phyloP scores from a whole-genome alignment of 2,797 vertebrate species.

The Oceanodroma leucorhoa region DNA sequence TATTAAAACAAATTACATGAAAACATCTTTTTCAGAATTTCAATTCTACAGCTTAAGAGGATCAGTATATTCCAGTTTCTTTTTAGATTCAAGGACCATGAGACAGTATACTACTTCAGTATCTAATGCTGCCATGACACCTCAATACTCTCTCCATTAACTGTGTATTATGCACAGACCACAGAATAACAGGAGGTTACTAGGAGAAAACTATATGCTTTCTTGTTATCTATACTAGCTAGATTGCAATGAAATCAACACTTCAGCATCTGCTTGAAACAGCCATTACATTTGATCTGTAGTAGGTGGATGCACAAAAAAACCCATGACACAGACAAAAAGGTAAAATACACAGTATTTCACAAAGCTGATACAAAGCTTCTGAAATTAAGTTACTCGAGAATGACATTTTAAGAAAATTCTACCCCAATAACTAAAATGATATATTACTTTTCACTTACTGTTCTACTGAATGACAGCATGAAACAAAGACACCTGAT shows the following conservation, averaged over 20 bases:
- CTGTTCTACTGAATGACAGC: neutral
- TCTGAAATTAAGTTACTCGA: neutral
- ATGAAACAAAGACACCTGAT: neutral
- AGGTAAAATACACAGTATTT: neutral
- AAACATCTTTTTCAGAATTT: slow-evolving; percentile 26
- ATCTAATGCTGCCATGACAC: neutral
- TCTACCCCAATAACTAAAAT: neutral
- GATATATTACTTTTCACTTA: neutral
- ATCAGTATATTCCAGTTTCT: slow-evolving; percentile 8
- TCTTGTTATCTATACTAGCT: neutral
- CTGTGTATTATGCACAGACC: neutral
- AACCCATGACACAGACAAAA: neutral
- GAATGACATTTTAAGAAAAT: neutral
- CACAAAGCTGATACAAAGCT: neutral
- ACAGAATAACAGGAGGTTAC: neutral
- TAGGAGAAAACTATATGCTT: neutral
- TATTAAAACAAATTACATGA: slow-evolving; percentile 51
- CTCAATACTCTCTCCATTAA: neutral
- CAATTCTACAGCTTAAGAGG: slow-evolving; percentile 10
- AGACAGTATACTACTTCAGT: neutral
- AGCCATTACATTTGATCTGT: neutral
- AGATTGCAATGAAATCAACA: neutral
- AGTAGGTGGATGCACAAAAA: neutral
- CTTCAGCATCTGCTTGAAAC: neutral
- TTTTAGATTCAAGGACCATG: neutral